Percentiles rank a stretch among this genome's conserved stretches.
Evolutionary conservation across 1,140 invertebrate genomes (phyloP).

Genomic region (Drosophila mojavensis): DNA sequence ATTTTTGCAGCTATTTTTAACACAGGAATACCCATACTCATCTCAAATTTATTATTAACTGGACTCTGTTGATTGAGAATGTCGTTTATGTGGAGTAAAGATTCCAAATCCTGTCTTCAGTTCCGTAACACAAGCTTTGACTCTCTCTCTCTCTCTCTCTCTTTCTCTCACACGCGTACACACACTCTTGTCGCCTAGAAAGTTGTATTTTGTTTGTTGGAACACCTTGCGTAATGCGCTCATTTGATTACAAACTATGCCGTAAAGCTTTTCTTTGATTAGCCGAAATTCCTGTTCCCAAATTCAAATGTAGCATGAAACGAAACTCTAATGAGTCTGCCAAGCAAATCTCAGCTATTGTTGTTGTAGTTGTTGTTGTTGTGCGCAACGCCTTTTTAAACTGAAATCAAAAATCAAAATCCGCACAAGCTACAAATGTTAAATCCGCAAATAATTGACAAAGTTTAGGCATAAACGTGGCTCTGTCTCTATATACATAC

Average conservation of each 20-base stretch:
- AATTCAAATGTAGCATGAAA: slow-evolving; percentile 25
- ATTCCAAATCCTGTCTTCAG: too few relatives aligned
- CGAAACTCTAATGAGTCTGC: slow-evolving; percentile 44
- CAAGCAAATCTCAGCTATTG: slow-evolving; percentile 41
- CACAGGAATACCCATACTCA: too few relatives aligned
- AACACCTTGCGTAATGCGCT: background rate
- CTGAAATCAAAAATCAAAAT: slow-evolving; percentile 79
- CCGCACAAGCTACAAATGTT: slow-evolving; percentile 80
- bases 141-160: too few relatives aligned
- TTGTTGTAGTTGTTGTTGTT: slow-evolving; percentile 34
- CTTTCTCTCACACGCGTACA: too few relatives aligned
- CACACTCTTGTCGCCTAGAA: too few relatives aligned
- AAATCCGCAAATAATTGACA: slow-evolving; percentile 81
- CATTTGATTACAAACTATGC: slow-evolving; percentile 16
- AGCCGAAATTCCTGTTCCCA: slow-evolving; percentile 7
- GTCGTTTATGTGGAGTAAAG: too few relatives aligned
- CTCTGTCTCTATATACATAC: slow-evolving; percentile 52
- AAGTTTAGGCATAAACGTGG: slow-evolving; percentile 81
- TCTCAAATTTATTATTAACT: too few relatives aligned
- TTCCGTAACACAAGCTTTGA: too few relatives aligned
- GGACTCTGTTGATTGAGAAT: too few relatives aligned
- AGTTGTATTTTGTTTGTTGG: too few relatives aligned
- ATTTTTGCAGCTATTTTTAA: too few relatives aligned
- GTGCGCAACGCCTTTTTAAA: slow-evolving; percentile 62
- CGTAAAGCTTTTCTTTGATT: slow-evolving; percentile 12